phyloP scores from a whole-genome alignment of 2,113 vertebrate species.

The Myrmecobius fasciatus region DNA sequence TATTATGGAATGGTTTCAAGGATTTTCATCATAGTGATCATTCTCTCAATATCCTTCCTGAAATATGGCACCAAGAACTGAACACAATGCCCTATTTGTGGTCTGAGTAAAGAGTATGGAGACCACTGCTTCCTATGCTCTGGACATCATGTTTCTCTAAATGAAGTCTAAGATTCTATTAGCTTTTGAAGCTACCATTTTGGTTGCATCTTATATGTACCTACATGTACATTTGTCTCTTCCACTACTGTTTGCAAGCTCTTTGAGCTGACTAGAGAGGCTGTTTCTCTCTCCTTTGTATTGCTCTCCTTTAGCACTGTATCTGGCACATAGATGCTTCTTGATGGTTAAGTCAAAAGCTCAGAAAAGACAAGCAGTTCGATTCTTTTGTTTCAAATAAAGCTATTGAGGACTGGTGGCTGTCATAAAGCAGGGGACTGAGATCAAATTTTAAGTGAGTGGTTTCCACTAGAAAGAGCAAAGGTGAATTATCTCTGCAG shows the following conservation, averaged over 20 bases:
- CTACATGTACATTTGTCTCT: background rate
- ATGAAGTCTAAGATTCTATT: background rate
- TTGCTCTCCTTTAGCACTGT: background rate
- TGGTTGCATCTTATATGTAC: background rate
- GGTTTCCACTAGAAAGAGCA: background rate
- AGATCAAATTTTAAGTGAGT: background rate
- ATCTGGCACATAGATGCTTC: background rate
- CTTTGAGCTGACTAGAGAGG: background rate
- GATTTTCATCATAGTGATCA: background rate
- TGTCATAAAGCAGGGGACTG: background rate
- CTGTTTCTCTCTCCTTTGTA: background rate
- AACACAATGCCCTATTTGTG: background rate
- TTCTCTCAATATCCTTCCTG: background rate
- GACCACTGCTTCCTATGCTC: background rate
- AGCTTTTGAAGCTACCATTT: background rate
- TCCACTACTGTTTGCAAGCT: background rate
- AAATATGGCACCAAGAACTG: background rate
- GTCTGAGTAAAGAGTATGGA: background rate
- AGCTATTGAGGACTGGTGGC: background rate
- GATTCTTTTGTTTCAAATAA: background rate
- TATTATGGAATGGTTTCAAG: background rate
- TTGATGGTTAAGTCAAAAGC: background rate
- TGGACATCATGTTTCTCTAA: background rate
- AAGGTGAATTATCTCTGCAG: background rate
- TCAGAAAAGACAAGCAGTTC: background rate